Conservation (phyloP, 2,888 invertebrate genomes). For the Phymatocera aterrima region DNA sequence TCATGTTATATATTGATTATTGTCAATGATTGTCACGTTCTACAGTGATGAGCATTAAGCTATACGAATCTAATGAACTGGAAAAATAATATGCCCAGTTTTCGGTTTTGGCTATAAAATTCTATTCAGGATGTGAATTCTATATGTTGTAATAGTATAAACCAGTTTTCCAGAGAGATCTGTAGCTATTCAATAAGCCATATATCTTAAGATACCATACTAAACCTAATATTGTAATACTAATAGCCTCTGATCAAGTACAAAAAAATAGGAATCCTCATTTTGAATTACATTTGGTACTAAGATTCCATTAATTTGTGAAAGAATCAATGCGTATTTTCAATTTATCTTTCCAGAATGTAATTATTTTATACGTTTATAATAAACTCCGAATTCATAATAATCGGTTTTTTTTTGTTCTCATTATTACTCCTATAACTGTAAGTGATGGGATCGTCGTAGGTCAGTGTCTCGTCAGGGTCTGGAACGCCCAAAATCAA, state of each 20-base stretch:
- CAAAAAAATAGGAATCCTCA: constrained; percentile 15
- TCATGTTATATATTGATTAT: neutral
- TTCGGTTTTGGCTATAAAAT: neutral
- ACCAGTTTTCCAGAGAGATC: neutral
- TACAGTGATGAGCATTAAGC: neutral
- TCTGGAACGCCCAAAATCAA: too few relatives aligned
- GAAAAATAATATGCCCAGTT: neutral
- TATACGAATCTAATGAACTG: neutral
- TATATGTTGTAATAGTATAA: constrained; percentile 14
- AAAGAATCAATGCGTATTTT: neutral
- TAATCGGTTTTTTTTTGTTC: neutral
- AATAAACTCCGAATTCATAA: neutral
- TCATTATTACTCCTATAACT: neutral
- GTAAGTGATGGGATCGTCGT: neutral
- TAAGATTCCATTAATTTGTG: constrained; percentile 5
- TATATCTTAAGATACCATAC: neutral
- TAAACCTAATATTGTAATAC: neutral
- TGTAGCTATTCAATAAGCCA: neutral
- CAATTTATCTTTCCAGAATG: neutral
- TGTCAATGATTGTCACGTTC: neutral
- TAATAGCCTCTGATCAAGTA: constrained; percentile 19
- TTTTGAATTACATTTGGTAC: neutral
- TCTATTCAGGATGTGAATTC: neutral
- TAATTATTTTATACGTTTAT: neutral
- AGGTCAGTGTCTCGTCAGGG: too few relatives aligned